Percentiles rank a stretch among this genome's conserved stretches.
Evolutionary conservation across 2,888 invertebrate genomes (phyloP).

Genomic region (Panopea generosa): DNA sequence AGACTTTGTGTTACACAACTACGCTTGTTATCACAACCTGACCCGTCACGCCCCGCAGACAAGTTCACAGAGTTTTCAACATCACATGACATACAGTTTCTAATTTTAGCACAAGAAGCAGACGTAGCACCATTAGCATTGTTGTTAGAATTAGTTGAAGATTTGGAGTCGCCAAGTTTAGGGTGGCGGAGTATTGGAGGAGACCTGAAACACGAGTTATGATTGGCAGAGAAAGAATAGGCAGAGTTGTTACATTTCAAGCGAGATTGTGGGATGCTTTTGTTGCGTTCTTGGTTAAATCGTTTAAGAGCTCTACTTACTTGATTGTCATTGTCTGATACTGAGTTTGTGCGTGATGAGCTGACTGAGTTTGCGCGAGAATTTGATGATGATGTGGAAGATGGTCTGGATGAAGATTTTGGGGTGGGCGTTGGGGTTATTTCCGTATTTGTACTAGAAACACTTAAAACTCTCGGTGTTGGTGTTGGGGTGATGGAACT

Average conservation of each 20-base stretch:
- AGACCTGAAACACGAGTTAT: slow-evolving; percentile 51
- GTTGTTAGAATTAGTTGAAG: slow-evolving; percentile 34
- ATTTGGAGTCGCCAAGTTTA: slow-evolving; percentile 46
- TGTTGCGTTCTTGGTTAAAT: slow-evolving; percentile 62
- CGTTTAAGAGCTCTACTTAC: slow-evolving; percentile 64
- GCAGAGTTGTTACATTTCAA: slow-evolving; percentile 34
- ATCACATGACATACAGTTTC: slow-evolving; percentile 64
- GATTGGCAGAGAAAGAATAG: slow-evolving; percentile 37
- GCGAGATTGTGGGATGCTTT: slow-evolving; percentile 59
- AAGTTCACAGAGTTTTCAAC: slow-evolving; percentile 50
- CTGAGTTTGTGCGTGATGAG: slow-evolving; percentile 27
- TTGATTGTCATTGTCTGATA: slow-evolving; percentile 52
- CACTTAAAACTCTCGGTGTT: not conserved
- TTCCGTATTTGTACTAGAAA: too few relatives aligned
- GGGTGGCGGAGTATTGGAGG: slow-evolving; percentile 52
- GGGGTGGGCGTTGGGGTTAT: slow-evolving; percentile 18
- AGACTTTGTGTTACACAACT: slow-evolving; percentile 58
- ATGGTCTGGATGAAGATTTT: slow-evolving; percentile 13
- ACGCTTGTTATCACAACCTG: slow-evolving; percentile 32
- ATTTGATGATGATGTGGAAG: not conserved
- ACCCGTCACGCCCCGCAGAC: slow-evolving; percentile 36
- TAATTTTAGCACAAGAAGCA: slow-evolving; percentile 59
- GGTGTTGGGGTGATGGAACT: not conserved
- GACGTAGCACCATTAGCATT: slow-evolving; percentile 42
- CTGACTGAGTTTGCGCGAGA: slow-evolving; percentile 22